Conservation (phyloP, 1,140 invertebrate species). For the Bombyx mori region ASM3026992v2 NC_085110.1:7080501-7081000, state of each 20-base stretch:
- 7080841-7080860: constrained; percentile 66
- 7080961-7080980: constrained; percentile 60
- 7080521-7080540: too few relatives aligned
- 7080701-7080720: constrained; percentile 6
- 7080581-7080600: too few relatives aligned
- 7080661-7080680: too few relatives aligned
- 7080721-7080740: constrained; percentile 13
- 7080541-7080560: too few relatives aligned
- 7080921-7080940: constrained; percentile 63
- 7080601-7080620: too few relatives aligned
- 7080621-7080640: constrained; percentile 10
- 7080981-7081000: constrained; percentile 65
- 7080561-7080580: too few relatives aligned
- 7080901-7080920: constrained; percentile 52
- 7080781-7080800: too few relatives aligned
- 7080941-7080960: constrained; percentile 65
- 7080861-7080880: constrained; percentile 66
- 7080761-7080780: not conserved
- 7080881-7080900: constrained; percentile 59
- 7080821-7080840: constrained; percentile 62
- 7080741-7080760: constrained; percentile 13
- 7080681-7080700: not conserved
- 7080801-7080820: too few relatives aligned
- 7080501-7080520: too few relatives aligned
- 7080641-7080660: not conserved